phyloP scores from a whole-genome alignment of 2,113 vertebrate species.

The Suncus etruscus region DNA sequence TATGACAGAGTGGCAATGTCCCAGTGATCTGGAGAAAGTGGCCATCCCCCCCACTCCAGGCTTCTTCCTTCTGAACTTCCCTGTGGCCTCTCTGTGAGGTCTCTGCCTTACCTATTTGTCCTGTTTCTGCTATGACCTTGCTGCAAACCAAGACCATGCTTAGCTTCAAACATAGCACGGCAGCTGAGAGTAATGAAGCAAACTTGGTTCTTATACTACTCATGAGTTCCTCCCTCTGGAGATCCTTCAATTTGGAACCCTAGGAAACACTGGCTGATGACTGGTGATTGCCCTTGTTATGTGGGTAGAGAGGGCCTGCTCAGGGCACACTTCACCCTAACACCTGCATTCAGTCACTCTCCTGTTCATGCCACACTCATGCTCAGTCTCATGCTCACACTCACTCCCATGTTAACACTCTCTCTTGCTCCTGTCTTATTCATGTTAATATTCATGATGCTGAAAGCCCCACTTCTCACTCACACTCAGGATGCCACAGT shows the following conservation, averaged over 20 bases:
- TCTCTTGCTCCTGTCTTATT: too few relatives aligned
- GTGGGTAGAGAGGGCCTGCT: constrained; percentile 85
- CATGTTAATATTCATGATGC: too few relatives aligned
- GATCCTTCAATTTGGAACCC: constrained; percentile 92
- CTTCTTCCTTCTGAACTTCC: constrained; percentile 50
- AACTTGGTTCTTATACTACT: constrained; percentile 92
- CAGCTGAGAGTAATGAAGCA: constrained; percentile 84
- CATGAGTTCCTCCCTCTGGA: constrained; percentile 90
- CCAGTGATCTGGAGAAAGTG: fast-evolving
- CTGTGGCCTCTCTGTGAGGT: constrained; percentile 83
- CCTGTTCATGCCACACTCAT: neutral
- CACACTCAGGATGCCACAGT: neutral
- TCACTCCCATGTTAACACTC: neutral
- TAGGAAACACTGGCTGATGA: constrained; percentile 90
- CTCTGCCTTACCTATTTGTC: constrained; percentile 81
- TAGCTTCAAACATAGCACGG: constrained; percentile 87
- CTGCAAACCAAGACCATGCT: constrained; percentile 90
- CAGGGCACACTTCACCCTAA: neutral
- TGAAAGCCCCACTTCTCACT: neutral
- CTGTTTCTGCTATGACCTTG: constrained; percentile 83
- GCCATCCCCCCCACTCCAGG: neutral
- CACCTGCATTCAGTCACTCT: neutral
- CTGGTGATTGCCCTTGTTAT: constrained; percentile 91
- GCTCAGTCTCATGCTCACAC: neutral
- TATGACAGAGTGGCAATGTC: neutral